Conservation (phyloP, 2,888 invertebrate genomes). For the Tachina grossa region DNA sequence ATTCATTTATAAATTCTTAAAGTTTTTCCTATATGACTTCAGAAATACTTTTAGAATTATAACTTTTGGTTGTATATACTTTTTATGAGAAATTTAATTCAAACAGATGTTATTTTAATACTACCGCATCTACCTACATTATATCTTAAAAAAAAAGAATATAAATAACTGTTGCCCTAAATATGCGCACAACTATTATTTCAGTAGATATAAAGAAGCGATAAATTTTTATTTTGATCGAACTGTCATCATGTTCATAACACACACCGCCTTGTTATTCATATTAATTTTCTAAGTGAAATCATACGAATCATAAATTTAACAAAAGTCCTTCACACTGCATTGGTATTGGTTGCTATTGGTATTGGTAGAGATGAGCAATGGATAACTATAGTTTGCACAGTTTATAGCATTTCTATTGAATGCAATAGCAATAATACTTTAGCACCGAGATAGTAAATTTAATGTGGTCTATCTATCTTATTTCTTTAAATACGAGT, state of each 20-base stretch:
- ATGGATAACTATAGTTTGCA: conserved; percentile 46
- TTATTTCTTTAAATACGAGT: conserved; percentile 39
- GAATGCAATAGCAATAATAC: conserved; percentile 33
- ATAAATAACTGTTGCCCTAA: conserved; percentile 14
- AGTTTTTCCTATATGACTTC: not conserved
- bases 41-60: not conserved
- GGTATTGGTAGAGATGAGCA: conserved; percentile 12
- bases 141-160: not conserved
- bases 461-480: conserved; percentile 48
- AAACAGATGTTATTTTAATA: not conserved
- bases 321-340: conserved; percentile 2
- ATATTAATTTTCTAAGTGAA: conserved; percentile 19
- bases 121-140: not conserved
- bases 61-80: not conserved
- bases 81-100: not conserved
- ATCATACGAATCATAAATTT: conserved; percentile 7
- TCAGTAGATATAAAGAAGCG: conserved; percentile 44
- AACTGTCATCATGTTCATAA: conserved; percentile 52
- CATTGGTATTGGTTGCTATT: not conserved
- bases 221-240: conserved; percentile 70
- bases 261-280: conserved; percentile 23
- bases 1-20: not conserved
- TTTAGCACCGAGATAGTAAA: conserved; percentile 32
- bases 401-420: conserved; percentile 53
- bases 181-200: conserved; percentile 15